Evolutionary conservation across 2,113 vertebrate species (phyloP).

Genomic region (Coracopsis vasa): DNA sequence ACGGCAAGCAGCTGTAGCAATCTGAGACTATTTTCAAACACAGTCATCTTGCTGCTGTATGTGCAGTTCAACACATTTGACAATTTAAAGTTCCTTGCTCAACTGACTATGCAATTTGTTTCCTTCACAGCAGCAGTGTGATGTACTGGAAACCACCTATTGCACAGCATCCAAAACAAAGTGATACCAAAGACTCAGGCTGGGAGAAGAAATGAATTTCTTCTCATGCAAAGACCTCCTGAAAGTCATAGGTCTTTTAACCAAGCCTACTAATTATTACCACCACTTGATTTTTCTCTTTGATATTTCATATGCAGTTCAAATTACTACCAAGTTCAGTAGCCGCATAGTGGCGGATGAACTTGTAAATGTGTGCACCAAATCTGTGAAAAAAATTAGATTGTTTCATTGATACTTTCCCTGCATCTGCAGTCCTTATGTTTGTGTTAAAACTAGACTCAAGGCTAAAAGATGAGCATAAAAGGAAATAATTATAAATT

Average conservation of each 20-base stretch:
- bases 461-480: conserved; percentile 83
- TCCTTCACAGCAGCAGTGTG: neutral
- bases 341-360: conserved; percentile 50
- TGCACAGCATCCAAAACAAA: neutral
- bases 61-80: conserved; percentile 35
- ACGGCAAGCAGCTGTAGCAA: conserved; percentile 56
- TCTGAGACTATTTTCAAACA: conserved; percentile 46
- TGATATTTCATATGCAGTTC: neutral
- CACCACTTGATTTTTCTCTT: neutral
- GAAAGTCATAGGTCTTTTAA: neutral
- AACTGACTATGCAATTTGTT: conserved; percentile 21
- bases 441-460: conserved; percentile 81
- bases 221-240: neutral
- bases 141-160: neutral
- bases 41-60: conserved; percentile 41
- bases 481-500: conserved; percentile 88
- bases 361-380: conserved; percentile 57
- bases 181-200: neutral
- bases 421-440: conserved; percentile 87
- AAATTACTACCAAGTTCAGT: conserved; percentile 18
- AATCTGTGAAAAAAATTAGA: conserved; percentile 52
- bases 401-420: conserved; percentile 56
- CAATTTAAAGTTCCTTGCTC: conserved; percentile 44
- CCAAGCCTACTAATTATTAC: neutral
- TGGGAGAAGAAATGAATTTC: neutral